Evolutionary conservation across 2,113 vertebrate species (phyloP).

Genomic region (Gobiocypris rarus): DNA sequence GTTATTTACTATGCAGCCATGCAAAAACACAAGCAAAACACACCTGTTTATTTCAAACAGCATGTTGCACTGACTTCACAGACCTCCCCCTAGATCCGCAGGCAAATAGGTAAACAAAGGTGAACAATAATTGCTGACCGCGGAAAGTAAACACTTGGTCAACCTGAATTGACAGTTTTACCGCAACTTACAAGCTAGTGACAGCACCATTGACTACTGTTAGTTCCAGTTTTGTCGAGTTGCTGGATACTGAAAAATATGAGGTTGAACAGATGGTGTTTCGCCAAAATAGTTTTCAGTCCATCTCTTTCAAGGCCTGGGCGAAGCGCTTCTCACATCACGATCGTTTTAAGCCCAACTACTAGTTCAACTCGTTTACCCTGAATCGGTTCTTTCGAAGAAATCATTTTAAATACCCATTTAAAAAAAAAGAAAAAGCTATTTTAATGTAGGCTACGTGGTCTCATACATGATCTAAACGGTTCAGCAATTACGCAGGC

Average conservation of each 20-base stretch:
- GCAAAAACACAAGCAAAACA: neutral
- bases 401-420: neutral
- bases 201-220: neutral
- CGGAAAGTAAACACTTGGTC: neutral
- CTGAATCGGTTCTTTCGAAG: neutral
- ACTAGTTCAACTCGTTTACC: neutral
- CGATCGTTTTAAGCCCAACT: neutral
- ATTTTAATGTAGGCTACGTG: neutral
- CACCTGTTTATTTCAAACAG: neutral
- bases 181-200: neutral
- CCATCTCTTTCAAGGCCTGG: neutral
- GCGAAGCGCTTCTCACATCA: neutral
- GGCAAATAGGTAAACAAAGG: neutral
- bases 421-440: too few relatives aligned
- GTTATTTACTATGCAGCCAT: neutral
- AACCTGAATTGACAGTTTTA: neutral
- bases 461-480: neutral
- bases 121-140: neutral
- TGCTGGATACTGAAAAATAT: neutral
- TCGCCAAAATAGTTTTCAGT: neutral
- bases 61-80: neutral
- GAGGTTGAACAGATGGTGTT: neutral
- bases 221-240: neutral
- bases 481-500: neutral
- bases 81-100: neutral